Evolutionary conservation across 2,797 vertebrate genomes (phyloP).

Genomic region (Anabacerthia variegaticeps): DNA sequence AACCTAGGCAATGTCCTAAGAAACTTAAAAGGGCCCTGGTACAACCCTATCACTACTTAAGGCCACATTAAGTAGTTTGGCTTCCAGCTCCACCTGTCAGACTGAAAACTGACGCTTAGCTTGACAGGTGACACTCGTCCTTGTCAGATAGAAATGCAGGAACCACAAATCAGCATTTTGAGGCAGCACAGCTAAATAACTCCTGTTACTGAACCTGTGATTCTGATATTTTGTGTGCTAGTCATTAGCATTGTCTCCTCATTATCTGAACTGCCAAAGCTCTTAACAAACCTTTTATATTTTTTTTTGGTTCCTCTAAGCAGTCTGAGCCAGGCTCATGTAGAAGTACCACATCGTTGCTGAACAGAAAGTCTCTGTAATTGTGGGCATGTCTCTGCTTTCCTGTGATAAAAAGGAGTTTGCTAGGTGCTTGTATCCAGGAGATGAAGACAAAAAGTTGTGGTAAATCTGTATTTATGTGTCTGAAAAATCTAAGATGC

Average conservation of each 20-base stretch:
- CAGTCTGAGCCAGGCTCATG: not conserved
- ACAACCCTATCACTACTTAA: not conserved
- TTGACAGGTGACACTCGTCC: not conserved
- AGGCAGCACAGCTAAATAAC: not conserved
- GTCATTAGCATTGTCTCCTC: not conserved
- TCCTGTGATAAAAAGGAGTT: not conserved
- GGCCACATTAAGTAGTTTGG: not conserved
- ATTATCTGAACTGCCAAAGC: not conserved
- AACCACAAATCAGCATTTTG: not conserved
- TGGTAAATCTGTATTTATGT: not conserved
- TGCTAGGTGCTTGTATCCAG: not conserved
- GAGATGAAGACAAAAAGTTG: not conserved
- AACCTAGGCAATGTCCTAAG: not conserved
- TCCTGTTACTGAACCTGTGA: not conserved
- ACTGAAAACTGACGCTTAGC: not conserved
- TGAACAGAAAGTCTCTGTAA: not conserved
- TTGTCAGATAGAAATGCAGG: not conserved
- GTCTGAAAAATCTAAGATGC: not conserved
- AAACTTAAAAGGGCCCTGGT: not conserved
- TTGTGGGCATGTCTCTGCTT: not conserved
- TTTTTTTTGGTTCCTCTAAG: not conserved
- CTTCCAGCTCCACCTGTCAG: not conserved
- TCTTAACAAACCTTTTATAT: not conserved
- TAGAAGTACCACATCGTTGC: rapidly evolving
- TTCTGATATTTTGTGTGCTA: not conserved